Base-by-base conservation (phyloP, 2,797 vertebrate genomes). In the Amblyraja radiata region DNA sequence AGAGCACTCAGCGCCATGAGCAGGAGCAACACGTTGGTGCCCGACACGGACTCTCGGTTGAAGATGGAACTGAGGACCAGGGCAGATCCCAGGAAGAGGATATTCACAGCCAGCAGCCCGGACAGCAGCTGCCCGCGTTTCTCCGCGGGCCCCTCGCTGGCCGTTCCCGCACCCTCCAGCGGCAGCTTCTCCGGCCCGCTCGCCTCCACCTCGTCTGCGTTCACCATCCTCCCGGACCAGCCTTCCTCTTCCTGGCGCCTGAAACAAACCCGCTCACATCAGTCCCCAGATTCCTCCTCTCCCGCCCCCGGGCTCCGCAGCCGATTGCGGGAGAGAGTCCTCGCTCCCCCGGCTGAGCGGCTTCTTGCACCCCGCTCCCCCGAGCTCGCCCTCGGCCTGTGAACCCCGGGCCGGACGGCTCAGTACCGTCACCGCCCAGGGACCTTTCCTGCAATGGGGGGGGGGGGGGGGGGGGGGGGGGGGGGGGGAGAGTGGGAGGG, bases 81-180 rank as follows among this genome's bases (percentile, higher is more conserved):
- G 28, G 98, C 97, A 0, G 96, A 95, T 0, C 98, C 98, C 94
- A 99, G 95, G 74, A 99, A 97, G 92, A 98, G 95, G 95, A 97
- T 93, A 0, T 98, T 99, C 94, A 98, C 94, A 91, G 98, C 98
- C 94, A 99, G 94, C 71, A 99, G 96, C n/a, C 97, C 98, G 0
- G 98, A 99, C 94, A 98, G 95, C 93, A 99, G 96, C 39, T 96
- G 96, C 1, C 96, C 96, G 0, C 97, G 96, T 18, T 96, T 97
- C 94, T 97, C 97, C 0, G 95, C 96, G 94, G 97, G 28, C 1
- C 1, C 8, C n/a, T 32, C 61, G 4, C 8, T 71, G 11, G 11
- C 68, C 14, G 32, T 32, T 32, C 32, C 32, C 32, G 32, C 32
- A 32, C 32, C 46, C 46, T 2, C 46, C 46, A 46, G 46, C 46